Conservation (phyloP, 2,888 invertebrate genomes). For the Noctua janthe region DNA sequence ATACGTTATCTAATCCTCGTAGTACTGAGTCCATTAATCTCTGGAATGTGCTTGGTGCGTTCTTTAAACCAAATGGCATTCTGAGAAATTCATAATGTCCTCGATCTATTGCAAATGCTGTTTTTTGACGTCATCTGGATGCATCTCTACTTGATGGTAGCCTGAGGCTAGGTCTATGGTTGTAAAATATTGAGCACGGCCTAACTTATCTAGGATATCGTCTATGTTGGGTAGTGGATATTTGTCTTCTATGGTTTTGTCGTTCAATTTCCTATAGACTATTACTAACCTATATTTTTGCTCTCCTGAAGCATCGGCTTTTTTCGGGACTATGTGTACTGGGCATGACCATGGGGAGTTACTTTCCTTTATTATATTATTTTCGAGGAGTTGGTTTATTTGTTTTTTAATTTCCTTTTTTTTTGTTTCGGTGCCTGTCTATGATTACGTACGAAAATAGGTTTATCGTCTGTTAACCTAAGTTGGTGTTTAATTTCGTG, state of each 20-base stretch:
- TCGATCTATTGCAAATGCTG: neutral
- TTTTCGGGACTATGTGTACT: neutral
- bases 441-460: slow-evolving; percentile 57
- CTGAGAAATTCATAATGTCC: slow-evolving; percentile 6
- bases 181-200: slow-evolving; percentile 64
- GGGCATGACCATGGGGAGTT: slow-evolving; percentile 35
- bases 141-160: slow-evolving; percentile 9
- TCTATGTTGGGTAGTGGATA: slow-evolving; percentile 1
- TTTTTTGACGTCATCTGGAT: neutral
- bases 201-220: slow-evolving; percentile 1
- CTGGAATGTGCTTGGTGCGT: neutral
- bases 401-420: slow-evolving; percentile 1
- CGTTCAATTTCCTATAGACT: neutral
- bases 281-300: slow-evolving; percentile 9
- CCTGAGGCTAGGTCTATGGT: neutral
- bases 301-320: neutral
- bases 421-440: slow-evolving; percentile 46
- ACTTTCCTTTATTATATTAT: slow-evolving; percentile 38
- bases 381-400: slow-evolving; percentile 22
- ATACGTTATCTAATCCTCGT: neutral
- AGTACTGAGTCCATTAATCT: neutral
- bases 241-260: neutral
- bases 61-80: neutral
- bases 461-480: slow-evolving; percentile 57
- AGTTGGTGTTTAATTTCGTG: slow-evolving; percentile 74